Conservation (phyloP, 2,797 vertebrate genomes). For the Falco peregrinus region DNA sequence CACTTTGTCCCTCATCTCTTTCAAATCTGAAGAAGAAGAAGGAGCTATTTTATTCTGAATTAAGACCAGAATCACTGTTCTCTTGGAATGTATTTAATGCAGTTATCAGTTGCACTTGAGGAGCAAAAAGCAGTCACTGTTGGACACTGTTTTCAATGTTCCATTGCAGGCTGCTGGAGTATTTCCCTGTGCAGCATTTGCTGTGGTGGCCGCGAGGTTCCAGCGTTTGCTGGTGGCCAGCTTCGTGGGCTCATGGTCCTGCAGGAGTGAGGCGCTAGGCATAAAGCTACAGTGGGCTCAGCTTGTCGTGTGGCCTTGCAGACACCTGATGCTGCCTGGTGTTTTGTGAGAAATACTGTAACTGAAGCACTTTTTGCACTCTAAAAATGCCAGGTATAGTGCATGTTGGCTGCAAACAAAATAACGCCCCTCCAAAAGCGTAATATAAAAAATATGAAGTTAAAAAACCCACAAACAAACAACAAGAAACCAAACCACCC, state of each 20-base stretch:
- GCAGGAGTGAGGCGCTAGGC: neutral
- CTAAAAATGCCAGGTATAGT: neutral
- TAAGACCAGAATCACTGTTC: fast-evolving
- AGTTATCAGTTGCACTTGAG: neutral
- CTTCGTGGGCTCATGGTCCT: neutral
- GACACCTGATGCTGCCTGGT: neutral
- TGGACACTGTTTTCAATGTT: neutral
- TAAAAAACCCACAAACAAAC: neutral
- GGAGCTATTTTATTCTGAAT: neutral
- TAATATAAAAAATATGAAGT: neutral
- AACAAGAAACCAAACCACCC: no score
- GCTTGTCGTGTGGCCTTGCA: fast-evolving
- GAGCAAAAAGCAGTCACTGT: neutral
- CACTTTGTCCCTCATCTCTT: neutral
- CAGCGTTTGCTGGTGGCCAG: neutral
- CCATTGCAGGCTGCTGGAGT: neutral
- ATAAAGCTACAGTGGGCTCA: neutral
- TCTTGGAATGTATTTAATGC: neutral
- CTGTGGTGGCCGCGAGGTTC: neutral
- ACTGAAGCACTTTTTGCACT: neutral
- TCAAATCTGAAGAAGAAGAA: neutral
- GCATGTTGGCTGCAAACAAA: neutral
- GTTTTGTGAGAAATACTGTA: neutral
- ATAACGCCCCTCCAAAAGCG: neutral
- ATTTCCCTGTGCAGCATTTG: neutral